phyloP scores from a whole-genome alignment of 2,113 vertebrate genomes.

The Ciconia boyciana region DNA sequence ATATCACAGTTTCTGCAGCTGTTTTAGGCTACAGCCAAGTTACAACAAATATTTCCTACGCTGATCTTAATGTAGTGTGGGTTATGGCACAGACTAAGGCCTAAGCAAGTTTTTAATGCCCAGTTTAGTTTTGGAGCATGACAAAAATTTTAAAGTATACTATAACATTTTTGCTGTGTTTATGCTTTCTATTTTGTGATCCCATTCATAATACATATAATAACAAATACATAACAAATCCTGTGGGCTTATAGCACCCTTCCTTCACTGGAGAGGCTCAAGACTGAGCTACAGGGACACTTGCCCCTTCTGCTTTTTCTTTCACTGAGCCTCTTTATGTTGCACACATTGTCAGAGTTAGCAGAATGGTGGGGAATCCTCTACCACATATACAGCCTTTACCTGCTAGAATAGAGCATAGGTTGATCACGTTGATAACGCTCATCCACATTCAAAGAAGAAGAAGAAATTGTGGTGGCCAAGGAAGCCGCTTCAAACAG shows the following conservation, averaged over 20 bases:
- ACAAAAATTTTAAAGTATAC: background rate
- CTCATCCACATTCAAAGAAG: constrained; percentile 81
- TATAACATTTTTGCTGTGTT: background rate
- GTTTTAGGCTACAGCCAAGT: background rate
- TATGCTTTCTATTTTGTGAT: background rate
- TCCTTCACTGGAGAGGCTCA: background rate
- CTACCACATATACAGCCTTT: background rate
- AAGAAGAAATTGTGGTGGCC: constrained; percentile 88
- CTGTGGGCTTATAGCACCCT: background rate
- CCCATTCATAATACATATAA: background rate
- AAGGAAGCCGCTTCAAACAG: constrained; percentile 88
- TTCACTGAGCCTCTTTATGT: background rate
- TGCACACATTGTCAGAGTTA: background rate
- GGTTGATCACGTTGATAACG: constrained; percentile 72
- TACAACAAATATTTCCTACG: background rate
- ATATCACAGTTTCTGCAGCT: background rate
- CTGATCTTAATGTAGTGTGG: background rate
- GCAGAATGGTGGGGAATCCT: background rate
- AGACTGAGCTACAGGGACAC: background rate
- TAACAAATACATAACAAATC: background rate
- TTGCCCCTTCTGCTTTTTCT: background rate
- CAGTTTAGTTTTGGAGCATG: background rate
- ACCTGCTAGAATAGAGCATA: constrained; percentile 74
- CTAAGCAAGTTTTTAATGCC: background rate
- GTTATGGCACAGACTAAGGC: background rate